phyloP scores from a whole-genome alignment of 2,113 vertebrate genomes.

The Amblyornis subalaris region DNA sequence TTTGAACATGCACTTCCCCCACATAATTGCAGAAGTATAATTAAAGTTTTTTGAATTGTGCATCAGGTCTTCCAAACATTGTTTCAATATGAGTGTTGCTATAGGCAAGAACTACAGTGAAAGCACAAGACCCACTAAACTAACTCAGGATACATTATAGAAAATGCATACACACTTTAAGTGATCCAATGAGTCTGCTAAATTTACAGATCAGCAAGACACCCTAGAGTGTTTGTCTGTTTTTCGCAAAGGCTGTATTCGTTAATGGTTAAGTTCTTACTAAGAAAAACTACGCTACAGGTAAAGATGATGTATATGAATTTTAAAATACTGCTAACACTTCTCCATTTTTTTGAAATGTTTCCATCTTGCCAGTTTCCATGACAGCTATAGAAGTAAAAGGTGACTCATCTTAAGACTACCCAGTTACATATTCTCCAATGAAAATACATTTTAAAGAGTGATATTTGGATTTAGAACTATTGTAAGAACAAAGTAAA shows the following conservation, averaged over 20 bases:
- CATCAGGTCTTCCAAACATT: not conserved
- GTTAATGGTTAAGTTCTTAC: not conserved
- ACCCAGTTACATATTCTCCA: not conserved
- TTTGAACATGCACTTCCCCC: not conserved
- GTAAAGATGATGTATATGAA: not conserved
- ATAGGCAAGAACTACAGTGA: not conserved
- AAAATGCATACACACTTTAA: not conserved
- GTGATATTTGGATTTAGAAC: not conserved
- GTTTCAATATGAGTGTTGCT: not conserved
- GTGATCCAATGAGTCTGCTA: not conserved
- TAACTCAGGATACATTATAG: not conserved
- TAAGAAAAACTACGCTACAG: not conserved
- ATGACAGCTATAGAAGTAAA: slow-evolving; percentile 59
- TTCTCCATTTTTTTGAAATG: not conserved
- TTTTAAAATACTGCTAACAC: slow-evolving; percentile 7
- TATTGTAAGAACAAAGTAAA: not conserved
- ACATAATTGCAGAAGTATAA: not conserved
- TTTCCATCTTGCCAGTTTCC: slow-evolving; percentile 44
- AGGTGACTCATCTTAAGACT: slow-evolving; percentile 52
- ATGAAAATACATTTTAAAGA: not conserved
- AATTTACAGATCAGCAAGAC: not conserved
- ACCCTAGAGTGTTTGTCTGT: not conserved
- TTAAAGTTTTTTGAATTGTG: not conserved
- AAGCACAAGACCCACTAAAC: not conserved
- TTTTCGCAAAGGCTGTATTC: not conserved